Evolutionary conservation across 37 sponge, comb jelly and placozoan species (phyloP).

Genomic region (Halichondria panicea): DNA sequence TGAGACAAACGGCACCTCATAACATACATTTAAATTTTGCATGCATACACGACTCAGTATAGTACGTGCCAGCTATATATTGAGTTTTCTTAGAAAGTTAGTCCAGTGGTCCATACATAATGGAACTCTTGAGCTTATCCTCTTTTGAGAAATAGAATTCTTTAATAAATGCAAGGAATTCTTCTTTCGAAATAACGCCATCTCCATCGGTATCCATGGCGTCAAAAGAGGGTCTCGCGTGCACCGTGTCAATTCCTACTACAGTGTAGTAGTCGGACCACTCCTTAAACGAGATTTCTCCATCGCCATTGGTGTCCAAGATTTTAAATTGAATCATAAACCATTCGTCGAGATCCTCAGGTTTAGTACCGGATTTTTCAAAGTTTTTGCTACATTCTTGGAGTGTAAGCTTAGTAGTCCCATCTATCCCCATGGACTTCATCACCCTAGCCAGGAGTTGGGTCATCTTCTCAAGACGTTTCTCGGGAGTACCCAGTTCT

Average conservation of each 20-base stretch:
- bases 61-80: no score
- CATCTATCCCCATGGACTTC: not conserved
- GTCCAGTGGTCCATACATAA: slow-evolving; percentile 6
- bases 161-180: not conserved
- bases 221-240: slow-evolving; percentile 3
- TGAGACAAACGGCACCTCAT: no score
- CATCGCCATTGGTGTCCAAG: slow-evolving; percentile 5
- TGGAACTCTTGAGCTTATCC: not conserved
- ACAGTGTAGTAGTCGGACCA: not conserved
- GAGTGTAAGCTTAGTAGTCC: not conserved
- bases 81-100: no score
- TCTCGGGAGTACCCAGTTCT: not conserved
- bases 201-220: slow-evolving; percentile 10
- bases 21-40: no score
- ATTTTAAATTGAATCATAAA: not conserved
- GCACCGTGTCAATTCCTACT: not conserved
- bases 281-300: not conserved
- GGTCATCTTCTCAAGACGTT: not conserved
- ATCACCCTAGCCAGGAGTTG: not conserved
- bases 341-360: not conserved
- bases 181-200: not conserved
- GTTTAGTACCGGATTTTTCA: not conserved
- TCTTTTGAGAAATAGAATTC: not conserved
- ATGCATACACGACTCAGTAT: no score
- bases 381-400: not conserved